Evolutionary conservation across 2,888 invertebrate species (phyloP).

Genomic region (Troides oblongomaculatus): DNA sequence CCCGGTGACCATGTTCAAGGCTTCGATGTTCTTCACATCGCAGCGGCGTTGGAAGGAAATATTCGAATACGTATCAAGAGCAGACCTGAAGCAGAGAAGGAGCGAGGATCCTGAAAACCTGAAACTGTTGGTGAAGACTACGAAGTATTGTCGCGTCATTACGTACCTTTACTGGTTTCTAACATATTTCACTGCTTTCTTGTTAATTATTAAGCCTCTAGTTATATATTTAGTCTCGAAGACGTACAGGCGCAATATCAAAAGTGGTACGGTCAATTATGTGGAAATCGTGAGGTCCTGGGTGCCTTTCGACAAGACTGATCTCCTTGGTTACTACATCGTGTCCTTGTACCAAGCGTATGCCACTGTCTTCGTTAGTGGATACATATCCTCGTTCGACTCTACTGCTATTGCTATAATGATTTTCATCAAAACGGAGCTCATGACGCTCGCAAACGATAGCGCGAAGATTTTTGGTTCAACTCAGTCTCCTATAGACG

Average conservation of each 20-base stretch:
- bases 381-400: slow-evolving; percentile 70
- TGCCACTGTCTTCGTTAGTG: slow-evolving; percentile 62
- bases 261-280: slow-evolving; percentile 54
- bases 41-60: slow-evolving; percentile 58
- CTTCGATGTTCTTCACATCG: slow-evolving; percentile 56
- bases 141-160: slow-evolving; percentile 60
- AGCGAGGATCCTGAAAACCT: slow-evolving; percentile 42
- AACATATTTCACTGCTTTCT: slow-evolving; percentile 61
- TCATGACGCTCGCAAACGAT: slow-evolving; percentile 58
- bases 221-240: slow-evolving; percentile 48
- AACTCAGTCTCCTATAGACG: slow-evolving; percentile 31
- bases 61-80: slow-evolving; percentile 58
- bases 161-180: slow-evolving; percentile 62
- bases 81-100: slow-evolving; percentile 52
- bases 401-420: slow-evolving; percentile 66
- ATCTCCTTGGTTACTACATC: slow-evolving; percentile 47
- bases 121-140: slow-evolving; percentile 46
- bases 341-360: slow-evolving; percentile 58
- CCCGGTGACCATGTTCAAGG: slow-evolving; percentile 59
- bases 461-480: slow-evolving; percentile 53
- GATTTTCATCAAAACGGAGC: slow-evolving; percentile 65
- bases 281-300: slow-evolving; percentile 66
- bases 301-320: slow-evolving; percentile 66
- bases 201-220: slow-evolving; percentile 57
- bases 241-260: slow-evolving; percentile 51